Evolutionary conservation across 2,797 vertebrate species (phyloP).

Genomic region (Takifugu rubripes): DNA sequence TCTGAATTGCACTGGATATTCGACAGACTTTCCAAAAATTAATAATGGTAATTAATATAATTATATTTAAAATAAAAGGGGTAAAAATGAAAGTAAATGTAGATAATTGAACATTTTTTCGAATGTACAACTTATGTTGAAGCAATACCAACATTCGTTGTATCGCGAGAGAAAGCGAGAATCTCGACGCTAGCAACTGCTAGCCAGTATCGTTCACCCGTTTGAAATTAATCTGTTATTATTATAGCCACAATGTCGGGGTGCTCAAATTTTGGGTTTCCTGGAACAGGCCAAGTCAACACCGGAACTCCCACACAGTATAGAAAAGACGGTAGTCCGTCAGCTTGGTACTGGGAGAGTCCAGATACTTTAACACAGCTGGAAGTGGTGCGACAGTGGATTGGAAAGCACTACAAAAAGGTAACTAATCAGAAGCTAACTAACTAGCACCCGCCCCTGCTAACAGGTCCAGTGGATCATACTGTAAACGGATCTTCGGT

Average conservation of each 20-base stretch:
- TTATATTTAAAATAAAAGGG: neutral
- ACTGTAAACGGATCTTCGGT: constrained; percentile 59
- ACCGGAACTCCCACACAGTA: constrained; percentile 58
- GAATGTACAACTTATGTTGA: constrained; percentile 6
- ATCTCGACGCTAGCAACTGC: constrained; percentile 48
- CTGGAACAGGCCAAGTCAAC: constrained; percentile 46
- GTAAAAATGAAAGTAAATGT: neutral
- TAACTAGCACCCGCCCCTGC: constrained; percentile 46
- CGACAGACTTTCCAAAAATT: neutral
- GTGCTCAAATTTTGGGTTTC: constrained; percentile 60
- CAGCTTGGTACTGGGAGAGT: constrained; percentile 87
- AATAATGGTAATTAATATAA: neutral
- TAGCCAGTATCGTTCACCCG: constrained; percentile 58
- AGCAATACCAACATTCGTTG: neutral
- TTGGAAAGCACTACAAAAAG: constrained; percentile 96
- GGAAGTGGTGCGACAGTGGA: constrained; percentile 87
- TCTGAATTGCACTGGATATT: neutral
- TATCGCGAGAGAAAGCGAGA: constrained; percentile 58
- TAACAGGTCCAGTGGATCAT: constrained; percentile 16
- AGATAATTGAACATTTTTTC: neutral
- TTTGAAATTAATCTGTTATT: constrained; percentile 37
- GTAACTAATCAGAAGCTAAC: constrained; percentile 59
- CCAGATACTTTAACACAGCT: constrained; percentile 86
- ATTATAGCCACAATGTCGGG: constrained; percentile 68
- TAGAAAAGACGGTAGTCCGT: constrained; percentile 87